Evolutionary conservation across 2,113 vertebrate species (phyloP).

Genomic region (Pelecanus crispus): DNA sequence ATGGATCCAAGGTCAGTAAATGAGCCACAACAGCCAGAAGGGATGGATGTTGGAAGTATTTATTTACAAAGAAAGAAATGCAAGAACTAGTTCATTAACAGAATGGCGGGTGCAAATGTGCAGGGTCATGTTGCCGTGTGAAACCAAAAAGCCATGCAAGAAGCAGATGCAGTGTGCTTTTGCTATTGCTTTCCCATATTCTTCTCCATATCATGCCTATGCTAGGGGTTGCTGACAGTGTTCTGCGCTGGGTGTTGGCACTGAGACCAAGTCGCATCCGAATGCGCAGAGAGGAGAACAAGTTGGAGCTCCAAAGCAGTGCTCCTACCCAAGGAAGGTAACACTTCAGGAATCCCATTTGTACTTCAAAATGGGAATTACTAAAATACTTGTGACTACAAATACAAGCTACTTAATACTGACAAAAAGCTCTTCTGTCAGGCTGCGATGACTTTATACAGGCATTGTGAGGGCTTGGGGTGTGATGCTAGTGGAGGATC

Average conservation of each 20-base stretch:
- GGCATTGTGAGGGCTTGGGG: neutral
- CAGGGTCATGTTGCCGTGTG: neutral
- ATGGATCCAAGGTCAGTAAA: constrained; percentile 92
- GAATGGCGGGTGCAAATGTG: neutral
- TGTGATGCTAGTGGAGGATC: neutral
- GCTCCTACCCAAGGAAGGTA: neutral
- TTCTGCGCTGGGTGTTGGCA: neutral
- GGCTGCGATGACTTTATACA: neutral
- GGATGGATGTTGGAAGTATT: neutral
- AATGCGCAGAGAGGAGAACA: neutral
- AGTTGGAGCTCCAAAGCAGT: neutral
- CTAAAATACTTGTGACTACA: neutral
- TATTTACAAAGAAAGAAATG: neutral
- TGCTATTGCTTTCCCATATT: neutral
- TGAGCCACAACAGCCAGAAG: neutral
- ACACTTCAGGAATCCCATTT: neutral
- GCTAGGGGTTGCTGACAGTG: neutral
- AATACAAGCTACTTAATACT: neutral
- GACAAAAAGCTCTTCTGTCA: neutral
- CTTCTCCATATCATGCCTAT: neutral
- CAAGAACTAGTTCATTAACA: neutral
- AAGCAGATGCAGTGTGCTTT: neutral
- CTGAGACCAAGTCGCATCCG: neutral
- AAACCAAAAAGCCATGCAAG: neutral
- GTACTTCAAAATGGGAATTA: neutral